Evolutionary conservation across 2,113 vertebrate species (phyloP).

Genomic region (Ceyx margarethae): DNA sequence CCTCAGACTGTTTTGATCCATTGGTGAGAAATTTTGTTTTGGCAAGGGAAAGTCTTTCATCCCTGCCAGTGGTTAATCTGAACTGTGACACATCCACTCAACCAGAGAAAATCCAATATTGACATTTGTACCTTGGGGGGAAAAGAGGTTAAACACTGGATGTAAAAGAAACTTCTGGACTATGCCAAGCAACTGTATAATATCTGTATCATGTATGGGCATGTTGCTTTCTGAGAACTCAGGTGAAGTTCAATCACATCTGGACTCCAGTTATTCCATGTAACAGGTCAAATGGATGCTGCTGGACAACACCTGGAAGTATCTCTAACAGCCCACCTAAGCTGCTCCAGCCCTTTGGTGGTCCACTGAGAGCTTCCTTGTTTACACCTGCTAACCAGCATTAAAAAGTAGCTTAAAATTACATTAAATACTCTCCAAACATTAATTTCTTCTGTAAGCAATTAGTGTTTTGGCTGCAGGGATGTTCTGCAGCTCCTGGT

Average conservation of each 20-base stretch:
- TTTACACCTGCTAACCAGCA: conserved; percentile 19
- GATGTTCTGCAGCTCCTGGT: background rate
- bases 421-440: background rate
- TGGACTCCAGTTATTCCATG: background rate
- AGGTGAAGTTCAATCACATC: conserved; percentile 3
- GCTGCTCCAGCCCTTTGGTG: background rate
- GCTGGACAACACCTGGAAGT: conserved; percentile 25
- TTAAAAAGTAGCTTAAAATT: conserved; percentile 31
- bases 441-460: background rate
- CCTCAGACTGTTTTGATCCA: conserved; percentile 66
- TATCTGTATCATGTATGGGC: conserved; percentile 18
- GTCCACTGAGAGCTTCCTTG: background rate
- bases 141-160: conserved; percentile 65
- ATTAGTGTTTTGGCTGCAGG: background rate
- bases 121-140: conserved; percentile 71
- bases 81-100: conserved; percentile 71
- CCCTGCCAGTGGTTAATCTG: conserved; percentile 76
- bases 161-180: conserved; percentile 51
- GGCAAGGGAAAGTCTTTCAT: conserved; percentile 70
- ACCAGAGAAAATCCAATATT: conserved; percentile 76
- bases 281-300: background rate
- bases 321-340: background rate
- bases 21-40: conserved; percentile 74
- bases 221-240: background rate
- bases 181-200: background rate